Conservation (phyloP, 2,888 invertebrate genomes). For the Coelinius sp. region DNA sequence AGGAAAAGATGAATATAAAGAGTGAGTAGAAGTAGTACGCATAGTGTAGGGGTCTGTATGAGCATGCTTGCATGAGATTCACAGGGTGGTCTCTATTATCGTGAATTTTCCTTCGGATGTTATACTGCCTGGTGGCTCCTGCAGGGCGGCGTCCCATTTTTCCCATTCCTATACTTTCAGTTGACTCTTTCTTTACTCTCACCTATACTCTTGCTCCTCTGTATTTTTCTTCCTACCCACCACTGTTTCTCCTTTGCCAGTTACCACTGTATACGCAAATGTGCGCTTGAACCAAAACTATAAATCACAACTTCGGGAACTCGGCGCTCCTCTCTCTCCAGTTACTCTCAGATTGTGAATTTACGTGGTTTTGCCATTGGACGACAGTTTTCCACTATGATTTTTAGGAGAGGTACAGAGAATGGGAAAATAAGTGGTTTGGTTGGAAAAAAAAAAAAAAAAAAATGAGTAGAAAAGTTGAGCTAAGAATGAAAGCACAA, state of each 20-base stretch:
- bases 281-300: slow-evolving; percentile 39
- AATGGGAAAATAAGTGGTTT: not conserved
- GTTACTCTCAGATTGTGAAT: slow-evolving; percentile 53
- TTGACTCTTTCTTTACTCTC: slow-evolving; percentile 12
- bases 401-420: not conserved
- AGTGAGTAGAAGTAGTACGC: not conserved
- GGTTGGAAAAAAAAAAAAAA: not conserved
- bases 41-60: slow-evolving; percentile 27
- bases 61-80: slow-evolving; percentile 56
- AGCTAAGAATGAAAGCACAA: not conserved
- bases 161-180: slow-evolving; percentile 42
- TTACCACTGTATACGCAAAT: slow-evolving; percentile 42
- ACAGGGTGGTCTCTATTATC: slow-evolving; percentile 60
- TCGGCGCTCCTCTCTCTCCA: slow-evolving; percentile 45
- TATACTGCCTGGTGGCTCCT: slow-evolving; percentile 56
- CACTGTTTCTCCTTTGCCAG: slow-evolving; percentile 3
- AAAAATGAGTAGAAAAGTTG: no score
- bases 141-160: slow-evolving; percentile 54
- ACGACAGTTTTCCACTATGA: slow-evolving; percentile 6
- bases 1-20: slow-evolving; percentile 28
- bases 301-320: slow-evolving; percentile 56
- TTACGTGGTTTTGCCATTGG: slow-evolving; percentile 41
- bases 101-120: slow-evolving; percentile 61
- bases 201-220: not conserved
- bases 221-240: not conserved